Evolutionary conservation across 1,140 invertebrate species (phyloP), one percentile per base, ranked within the genome.

Genomic region (Cherax destructor): DNA sequence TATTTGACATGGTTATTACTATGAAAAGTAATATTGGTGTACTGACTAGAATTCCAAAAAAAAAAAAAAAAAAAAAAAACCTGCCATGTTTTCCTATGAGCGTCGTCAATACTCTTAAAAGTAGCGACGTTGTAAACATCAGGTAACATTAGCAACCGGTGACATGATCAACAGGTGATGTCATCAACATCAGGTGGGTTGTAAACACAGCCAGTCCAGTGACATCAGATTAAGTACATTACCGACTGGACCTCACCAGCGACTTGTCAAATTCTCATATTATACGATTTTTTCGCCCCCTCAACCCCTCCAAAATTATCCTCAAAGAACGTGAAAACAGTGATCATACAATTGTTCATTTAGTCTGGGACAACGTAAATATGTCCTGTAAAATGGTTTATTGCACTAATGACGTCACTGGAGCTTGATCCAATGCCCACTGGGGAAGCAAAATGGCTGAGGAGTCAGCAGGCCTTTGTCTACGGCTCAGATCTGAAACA

Each of bases 41-140:
- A 91, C 89, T 91, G 89, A 91, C 89, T 91, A 91, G 89, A 91
- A 85, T 91, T 85, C 59, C 76, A 91, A 91, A 91, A 74, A 91
- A 86, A 91, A 91, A 85, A 41, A 91, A 41, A 41, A 41, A 2
- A 41, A 41, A 91, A 91, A 74, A 91, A 91, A 91, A 91, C 79
- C 89, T 91, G 89, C 83, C 89, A 85, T 24, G 52, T 69, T 56
- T 69, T 30, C 21, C 24, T 7, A 69, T 74, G 21, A 50, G 30
- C 76, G 13, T 47, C 18, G 65, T 56, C 24, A 84, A 84, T 49
- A 78, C 86, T 56, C 30, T 41, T 1, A 61, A 79, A 13, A 77
- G 59, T 77, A 56, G 78, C 24, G 61, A 88, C 86, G 77, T 65
- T 59, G 80, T 88, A 56, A 77, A 56, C 59, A 65, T 80, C 78